Evolutionary conservation across 2,888 invertebrate genomes (phyloP).

Genomic region (Nysson spinosus): DNA sequence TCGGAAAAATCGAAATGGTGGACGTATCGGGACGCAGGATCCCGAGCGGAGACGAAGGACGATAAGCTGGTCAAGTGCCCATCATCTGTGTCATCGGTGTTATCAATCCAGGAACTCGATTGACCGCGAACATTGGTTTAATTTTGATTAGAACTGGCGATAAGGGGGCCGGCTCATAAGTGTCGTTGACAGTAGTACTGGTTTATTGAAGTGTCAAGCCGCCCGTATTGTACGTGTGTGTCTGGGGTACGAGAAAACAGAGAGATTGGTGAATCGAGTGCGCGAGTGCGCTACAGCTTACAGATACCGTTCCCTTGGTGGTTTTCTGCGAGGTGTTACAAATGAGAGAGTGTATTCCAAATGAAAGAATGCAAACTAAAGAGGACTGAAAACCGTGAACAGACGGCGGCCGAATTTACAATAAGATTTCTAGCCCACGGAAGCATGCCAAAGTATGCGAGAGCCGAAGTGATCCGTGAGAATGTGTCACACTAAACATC

Average conservation of each 20-base stretch:
- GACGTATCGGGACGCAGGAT: conserved; percentile 75
- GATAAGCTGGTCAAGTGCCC: conserved; percentile 69
- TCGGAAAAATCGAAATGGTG: conserved; percentile 74
- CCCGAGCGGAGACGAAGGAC: conserved; percentile 72
- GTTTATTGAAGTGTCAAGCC: conserved; percentile 59
- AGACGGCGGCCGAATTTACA: conserved; percentile 41
- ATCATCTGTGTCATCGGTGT: conserved; percentile 61
- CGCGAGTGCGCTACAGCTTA: conserved; percentile 27
- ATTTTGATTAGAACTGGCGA: conserved; percentile 15
- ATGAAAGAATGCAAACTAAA: conserved; percentile 10
- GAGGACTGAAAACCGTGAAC: conserved; percentile 29
- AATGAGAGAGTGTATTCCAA: conserved; percentile 3
- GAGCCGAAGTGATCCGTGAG: conserved; percentile 39
- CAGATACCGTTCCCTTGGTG: conserved; percentile 12
- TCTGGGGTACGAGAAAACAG: conserved; percentile 42
- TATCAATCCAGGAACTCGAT: conserved; percentile 47
- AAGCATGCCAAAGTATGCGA: conserved; percentile 48
- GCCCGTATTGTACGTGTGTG: conserved; percentile 60
- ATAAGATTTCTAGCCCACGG: conserved; percentile 40
- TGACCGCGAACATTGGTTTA: conserved; percentile 25
- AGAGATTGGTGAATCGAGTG: conserved; percentile 36
- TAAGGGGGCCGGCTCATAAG: conserved; percentile 10
- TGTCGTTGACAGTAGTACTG: conserved; percentile 42
- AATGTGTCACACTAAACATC: conserved; percentile 50
- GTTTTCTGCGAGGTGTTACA: conserved; percentile 5